Base-by-base conservation (phyloP, 2,113 vertebrate genomes). In the Zapus hudsonius region DNA sequence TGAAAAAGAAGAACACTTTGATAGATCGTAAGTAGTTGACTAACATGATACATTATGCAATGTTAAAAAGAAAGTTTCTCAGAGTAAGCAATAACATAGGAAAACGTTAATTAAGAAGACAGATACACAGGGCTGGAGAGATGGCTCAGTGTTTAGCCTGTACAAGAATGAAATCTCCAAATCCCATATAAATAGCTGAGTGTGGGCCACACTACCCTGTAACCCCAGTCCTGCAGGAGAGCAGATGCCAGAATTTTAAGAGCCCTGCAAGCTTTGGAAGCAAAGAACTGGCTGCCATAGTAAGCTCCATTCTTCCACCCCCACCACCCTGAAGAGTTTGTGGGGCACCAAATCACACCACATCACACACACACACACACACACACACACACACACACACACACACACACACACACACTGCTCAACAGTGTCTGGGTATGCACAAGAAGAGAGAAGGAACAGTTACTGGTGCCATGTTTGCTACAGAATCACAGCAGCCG, bases 1-100 rank as follows among this genome's bases (percentile, higher is more conserved):
- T 99, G 96, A 85, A 93, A 95, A 97, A 92, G 23, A n/a, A 67
- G 64, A 96, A 96, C n/a, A 22, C 84, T 4, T 84, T 64, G 94
- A 95, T 52, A 89, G 72, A 66, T n/a, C 19, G n/a, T 86, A 36
- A 80, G 70, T 1, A 16, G 67, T 1, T 70, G 64, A 75, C 52
- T 59, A 72, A 69, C 57, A 79, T 44, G 47, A 81, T 29, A 47
- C 6, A 47, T 64, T 27, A 74, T 6, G 11, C 3, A 83, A 86
- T 20, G 38, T 7, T 36, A 38, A 90, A 67, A 86, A 55, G 22
- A 70, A n/a, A 40, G 22, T 59, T 66, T 93, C 84, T 16, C 72
- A 94, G 72, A 73, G 16, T 67, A 84, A 76, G 36, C 47, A 84
- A 38, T 57, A 69, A 82, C 40, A 63, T 1, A 47, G 67, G 69